Conservation (phyloP, 1,140 invertebrate species). For the Drosophila carrolli region DNA sequence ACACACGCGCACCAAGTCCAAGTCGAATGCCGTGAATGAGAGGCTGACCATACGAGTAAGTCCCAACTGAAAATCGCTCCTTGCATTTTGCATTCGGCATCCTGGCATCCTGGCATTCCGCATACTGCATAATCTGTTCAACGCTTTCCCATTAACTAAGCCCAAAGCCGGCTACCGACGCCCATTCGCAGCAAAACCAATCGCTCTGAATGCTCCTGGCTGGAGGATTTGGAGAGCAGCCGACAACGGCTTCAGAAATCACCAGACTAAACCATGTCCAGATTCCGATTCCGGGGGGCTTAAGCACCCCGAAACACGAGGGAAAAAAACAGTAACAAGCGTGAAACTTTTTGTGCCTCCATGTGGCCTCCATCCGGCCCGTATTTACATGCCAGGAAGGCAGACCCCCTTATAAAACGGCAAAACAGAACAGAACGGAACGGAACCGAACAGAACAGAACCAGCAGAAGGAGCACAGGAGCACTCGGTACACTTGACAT, state of each 20-base stretch:
- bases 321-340: constrained; percentile 36
- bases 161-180: constrained; percentile 1
- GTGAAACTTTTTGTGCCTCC: constrained; percentile 49
- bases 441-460: constrained; percentile 11
- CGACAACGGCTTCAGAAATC: constrained; percentile 32
- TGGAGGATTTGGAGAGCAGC: constrained; percentile 11
- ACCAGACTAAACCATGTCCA: constrained; percentile 51
- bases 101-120: constrained; percentile 32
- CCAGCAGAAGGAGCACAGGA: constrained; percentile 20
- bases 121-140: constrained; percentile 46
- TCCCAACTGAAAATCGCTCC: constrained; percentile 25
- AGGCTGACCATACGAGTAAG: constrained; percentile 72
- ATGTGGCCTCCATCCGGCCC: constrained; percentile 19
- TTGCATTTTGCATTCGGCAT: constrained; percentile 15
- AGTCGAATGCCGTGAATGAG: constrained; percentile 61
- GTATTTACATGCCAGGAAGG: constrained; percentile 20
- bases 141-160: constrained; percentile 50
- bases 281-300: constrained; percentile 11
- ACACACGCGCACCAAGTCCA: constrained; percentile 41
- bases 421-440: background rate
- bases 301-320: constrained; percentile 9
- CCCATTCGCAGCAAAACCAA: constrained; percentile 25
- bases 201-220: constrained; percentile 19
- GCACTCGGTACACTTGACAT: constrained; percentile 56
- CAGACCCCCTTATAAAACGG: constrained; percentile 5